phyloP scores from a whole-genome alignment of 2,888 invertebrate species.

The Dolichopus griseipennis region DNA sequence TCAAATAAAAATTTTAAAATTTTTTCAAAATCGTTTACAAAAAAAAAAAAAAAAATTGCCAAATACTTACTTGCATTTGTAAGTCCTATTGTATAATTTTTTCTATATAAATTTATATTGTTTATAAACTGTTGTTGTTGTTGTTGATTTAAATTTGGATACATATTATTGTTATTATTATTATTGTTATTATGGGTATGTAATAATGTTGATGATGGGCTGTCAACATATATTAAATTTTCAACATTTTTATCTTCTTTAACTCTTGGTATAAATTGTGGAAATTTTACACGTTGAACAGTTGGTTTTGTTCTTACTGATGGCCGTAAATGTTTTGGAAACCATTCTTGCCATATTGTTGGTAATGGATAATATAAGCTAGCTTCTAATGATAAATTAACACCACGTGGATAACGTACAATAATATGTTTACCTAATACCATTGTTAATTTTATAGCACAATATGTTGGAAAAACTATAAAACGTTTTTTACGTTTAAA shows the following conservation, averaged over 20 bases:
- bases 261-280: constrained; percentile 7
- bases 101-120: too few relatives aligned
- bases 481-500: constrained; percentile 35
- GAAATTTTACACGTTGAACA: not conserved
- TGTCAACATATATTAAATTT: constrained; percentile 4
- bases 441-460: constrained; percentile 33
- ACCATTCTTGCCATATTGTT: constrained; percentile 31
- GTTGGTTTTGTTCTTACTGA: constrained; percentile 27
- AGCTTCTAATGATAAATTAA: constrained; percentile 29
- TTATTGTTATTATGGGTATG: not conserved
- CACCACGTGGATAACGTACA: constrained; percentile 30
- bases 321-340: constrained; percentile 33
- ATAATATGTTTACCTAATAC: constrained; percentile 31
- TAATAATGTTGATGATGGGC: not conserved
- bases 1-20: too few relatives aligned
- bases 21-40: too few relatives aligned
- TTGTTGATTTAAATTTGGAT: not conserved
- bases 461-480: constrained; percentile 33
- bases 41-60: too few relatives aligned
- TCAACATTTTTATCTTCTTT: not conserved
- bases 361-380: constrained; percentile 35
- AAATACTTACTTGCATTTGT: too few relatives aligned
- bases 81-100: too few relatives aligned
- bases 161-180: not conserved
- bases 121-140: not conserved